Conservation (phyloP, 1,140 invertebrate genomes). For the Neodiprion virginianus region DNA sequence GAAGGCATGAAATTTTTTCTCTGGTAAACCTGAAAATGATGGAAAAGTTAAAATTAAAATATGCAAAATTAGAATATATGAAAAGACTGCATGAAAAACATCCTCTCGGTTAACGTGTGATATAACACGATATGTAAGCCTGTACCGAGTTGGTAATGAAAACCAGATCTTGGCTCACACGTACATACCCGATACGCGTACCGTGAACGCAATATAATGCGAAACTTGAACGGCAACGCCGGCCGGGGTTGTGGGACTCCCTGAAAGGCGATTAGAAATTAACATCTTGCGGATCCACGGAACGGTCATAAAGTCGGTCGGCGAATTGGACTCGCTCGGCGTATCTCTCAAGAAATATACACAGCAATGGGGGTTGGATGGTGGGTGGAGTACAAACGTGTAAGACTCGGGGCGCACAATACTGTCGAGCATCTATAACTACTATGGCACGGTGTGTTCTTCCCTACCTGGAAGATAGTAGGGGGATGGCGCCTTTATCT, state of each 20-base stretch:
- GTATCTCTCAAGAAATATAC: slow-evolving; percentile 3
- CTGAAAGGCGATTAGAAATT: slow-evolving; percentile 7
- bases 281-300: slow-evolving; percentile 6
- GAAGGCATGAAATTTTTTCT: no score
- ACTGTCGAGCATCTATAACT: not conserved
- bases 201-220: not conserved
- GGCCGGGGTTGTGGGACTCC: not conserved
- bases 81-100: no score
- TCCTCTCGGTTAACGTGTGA: no score
- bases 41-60: no score
- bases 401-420: not conserved
- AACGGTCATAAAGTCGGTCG: not conserved
- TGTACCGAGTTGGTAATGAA: no score
- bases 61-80: no score
- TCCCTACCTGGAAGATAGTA: slow-evolving; percentile 12
- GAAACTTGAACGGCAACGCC: not conserved
- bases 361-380: no score
- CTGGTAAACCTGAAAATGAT: no score
- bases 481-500: slow-evolving; percentile 35
- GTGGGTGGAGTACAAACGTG: not conserved
- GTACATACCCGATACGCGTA: no score
- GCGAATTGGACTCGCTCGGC: not conserved
- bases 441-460: not conserved
- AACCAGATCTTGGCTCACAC: no score
- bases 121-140: no score